Conservation (phyloP, 2,888 invertebrate species). For the Girardia tigrina region DNA sequence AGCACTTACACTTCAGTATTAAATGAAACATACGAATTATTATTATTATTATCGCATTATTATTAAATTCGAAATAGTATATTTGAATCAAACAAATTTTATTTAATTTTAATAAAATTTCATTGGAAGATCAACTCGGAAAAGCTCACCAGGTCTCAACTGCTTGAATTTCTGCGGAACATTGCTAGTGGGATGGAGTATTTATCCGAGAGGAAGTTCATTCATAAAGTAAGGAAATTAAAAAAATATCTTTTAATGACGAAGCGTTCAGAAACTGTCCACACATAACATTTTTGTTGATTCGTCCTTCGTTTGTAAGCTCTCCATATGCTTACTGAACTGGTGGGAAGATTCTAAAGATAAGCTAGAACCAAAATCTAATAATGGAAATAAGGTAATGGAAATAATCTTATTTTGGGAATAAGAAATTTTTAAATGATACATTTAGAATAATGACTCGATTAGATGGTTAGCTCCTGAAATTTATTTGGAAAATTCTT, state of each 20-base stretch:
- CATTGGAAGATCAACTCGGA: constrained; percentile 87
- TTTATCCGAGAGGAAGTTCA: constrained; percentile 95
- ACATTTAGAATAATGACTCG: constrained; percentile 54
- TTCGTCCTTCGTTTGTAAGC: constrained; percentile 89
- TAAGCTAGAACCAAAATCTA: not conserved
- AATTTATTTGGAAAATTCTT: constrained; percentile 92
- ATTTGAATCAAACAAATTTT: no score
- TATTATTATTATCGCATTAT: no score
- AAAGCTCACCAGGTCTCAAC: constrained; percentile 59
- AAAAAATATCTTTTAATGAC: not conserved
- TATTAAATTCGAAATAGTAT: no score
- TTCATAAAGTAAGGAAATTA: constrained; percentile 63
- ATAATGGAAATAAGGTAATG: not conserved
- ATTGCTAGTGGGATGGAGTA: constrained; percentile 98
- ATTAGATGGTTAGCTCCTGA: constrained; percentile 97
- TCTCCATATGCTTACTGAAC: constrained; percentile 94
- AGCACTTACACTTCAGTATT: no score
- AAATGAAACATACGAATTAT: no score
- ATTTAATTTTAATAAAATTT: no score
- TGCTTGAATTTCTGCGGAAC: constrained; percentile 84
- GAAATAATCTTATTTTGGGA: not conserved
- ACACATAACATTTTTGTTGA: constrained; percentile 95
- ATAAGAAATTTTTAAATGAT: not conserved
- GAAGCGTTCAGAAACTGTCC: constrained; percentile 61
- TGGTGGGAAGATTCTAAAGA: constrained; percentile 55